Evolutionary conservation across 2,113 vertebrate genomes (phyloP).

Genomic region (Aegithalos caudatus): DNA sequence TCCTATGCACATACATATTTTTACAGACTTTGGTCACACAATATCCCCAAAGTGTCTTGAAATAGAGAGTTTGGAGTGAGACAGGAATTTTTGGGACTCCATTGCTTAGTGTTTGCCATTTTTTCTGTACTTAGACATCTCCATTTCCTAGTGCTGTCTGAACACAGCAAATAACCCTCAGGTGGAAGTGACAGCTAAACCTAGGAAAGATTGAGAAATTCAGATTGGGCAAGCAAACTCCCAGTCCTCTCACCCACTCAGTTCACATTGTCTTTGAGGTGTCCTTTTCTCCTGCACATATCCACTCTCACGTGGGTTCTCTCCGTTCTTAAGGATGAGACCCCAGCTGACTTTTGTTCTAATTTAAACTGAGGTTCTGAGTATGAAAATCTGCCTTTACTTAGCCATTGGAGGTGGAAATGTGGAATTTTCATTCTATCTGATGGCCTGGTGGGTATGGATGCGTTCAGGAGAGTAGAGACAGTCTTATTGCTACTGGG

Average conservation of each 20-base stretch:
- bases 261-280: neutral
- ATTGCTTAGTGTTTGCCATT: neutral
- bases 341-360: neutral
- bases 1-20: neutral
- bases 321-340: accelerated
- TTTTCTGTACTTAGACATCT: neutral
- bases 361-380: neutral
- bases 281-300: neutral
- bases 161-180: neutral
- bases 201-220: neutral
- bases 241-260: neutral
- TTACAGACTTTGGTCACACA: neutral
- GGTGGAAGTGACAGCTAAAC: neutral
- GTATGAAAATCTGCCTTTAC: neutral
- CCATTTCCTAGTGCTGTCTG: neutral
- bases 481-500: neutral
- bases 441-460: accelerated
- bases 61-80: neutral
- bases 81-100: neutral
- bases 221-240: neutral
- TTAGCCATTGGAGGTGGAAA: neutral
- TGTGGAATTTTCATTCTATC: neutral
- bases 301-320: neutral
- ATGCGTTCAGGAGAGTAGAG: neutral
- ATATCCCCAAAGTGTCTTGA: neutral